These are phyloP conservation scores for Brachyhypopomus gauderio DNA, from an alignment of 2,113 vertebrate species.

Conservation along the genomic window DNA sequence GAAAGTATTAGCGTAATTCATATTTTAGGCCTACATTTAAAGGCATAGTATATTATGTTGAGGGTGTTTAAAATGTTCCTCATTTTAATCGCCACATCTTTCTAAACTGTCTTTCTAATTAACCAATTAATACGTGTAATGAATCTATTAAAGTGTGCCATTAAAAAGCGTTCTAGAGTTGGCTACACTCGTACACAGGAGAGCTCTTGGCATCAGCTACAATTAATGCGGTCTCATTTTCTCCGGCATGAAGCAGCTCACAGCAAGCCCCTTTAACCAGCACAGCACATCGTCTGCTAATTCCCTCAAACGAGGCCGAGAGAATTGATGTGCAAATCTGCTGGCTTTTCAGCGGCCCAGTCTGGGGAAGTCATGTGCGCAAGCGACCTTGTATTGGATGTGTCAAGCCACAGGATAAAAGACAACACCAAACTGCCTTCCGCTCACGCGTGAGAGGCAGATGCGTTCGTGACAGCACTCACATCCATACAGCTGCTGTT, in stretches of 20 bases:
- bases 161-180: slow-evolving; percentile 57
- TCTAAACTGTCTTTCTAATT: slow-evolving; percentile 61
- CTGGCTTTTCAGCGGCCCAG: neutral
- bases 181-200: slow-evolving; percentile 47
- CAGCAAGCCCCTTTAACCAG: slow-evolving; percentile 38
- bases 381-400: neutral
- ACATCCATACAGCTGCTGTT: neutral
- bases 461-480: neutral
- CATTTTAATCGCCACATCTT: slow-evolving; percentile 64
- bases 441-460: neutral
- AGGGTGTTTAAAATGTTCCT: slow-evolving; percentile 57
- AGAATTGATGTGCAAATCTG: slow-evolving; percentile 32
- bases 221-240: slow-evolving; percentile 50
- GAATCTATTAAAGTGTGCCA: slow-evolving; percentile 63
- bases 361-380: neutral
- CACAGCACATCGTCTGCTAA: slow-evolving; percentile 21
- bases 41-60: slow-evolving; percentile 52
- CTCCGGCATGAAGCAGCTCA: slow-evolving; percentile 29
- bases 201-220: slow-evolving; percentile 48
- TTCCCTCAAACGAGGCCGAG: slow-evolving; percentile 25
- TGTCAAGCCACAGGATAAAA: slow-evolving; percentile 15
- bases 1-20: slow-evolving; percentile 35
- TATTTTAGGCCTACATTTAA: slow-evolving; percentile 45
- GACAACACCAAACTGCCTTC: neutral
- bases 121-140: slow-evolving; percentile 71